These are phyloP conservation scores for Muscicapa comitata DNA, from an alignment of 2,797 vertebrate species.

Conservation along the genomic window DNA sequence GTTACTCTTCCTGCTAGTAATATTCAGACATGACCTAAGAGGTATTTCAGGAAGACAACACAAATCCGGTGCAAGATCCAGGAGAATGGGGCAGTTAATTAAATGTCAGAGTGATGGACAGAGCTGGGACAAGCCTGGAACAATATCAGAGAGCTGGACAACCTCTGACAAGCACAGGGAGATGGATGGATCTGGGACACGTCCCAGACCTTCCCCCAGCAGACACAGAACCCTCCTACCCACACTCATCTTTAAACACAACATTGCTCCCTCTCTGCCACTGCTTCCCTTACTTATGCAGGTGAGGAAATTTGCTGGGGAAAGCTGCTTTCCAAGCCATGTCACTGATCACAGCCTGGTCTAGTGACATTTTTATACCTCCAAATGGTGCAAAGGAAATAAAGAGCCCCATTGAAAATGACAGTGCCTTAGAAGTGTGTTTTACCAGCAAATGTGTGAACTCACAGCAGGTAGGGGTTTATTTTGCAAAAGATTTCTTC, in stretches of 20 bases:
- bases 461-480: not conserved
- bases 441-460: not conserved
- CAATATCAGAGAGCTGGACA: slow-evolving; percentile 42
- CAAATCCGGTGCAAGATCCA: slow-evolving; percentile 22
- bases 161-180: slow-evolving; percentile 12
- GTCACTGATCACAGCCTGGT: not conserved
- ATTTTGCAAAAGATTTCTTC: not conserved
- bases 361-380: not conserved
- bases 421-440: not conserved
- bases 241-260: not conserved
- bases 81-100: slow-evolving; percentile 59
- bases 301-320: not conserved
- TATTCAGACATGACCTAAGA: slow-evolving; percentile 20
- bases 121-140: slow-evolving; percentile 46
- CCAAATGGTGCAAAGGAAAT: slow-evolving; percentile 20
- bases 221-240: not conserved
- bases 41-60: slow-evolving; percentile 39
- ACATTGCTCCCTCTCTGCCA: not conserved
- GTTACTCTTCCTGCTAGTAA: slow-evolving; percentile 9
- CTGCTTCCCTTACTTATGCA: not conserved
- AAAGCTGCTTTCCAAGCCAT: not conserved
- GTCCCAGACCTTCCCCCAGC: not conserved
- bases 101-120: slow-evolving; percentile 59
- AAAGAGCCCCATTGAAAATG: not conserved
- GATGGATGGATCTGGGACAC: slow-evolving; percentile 43